phyloP scores from a whole-genome alignment of 2,888 invertebrate species.

The Cosmorhoe ocellata region DNA sequence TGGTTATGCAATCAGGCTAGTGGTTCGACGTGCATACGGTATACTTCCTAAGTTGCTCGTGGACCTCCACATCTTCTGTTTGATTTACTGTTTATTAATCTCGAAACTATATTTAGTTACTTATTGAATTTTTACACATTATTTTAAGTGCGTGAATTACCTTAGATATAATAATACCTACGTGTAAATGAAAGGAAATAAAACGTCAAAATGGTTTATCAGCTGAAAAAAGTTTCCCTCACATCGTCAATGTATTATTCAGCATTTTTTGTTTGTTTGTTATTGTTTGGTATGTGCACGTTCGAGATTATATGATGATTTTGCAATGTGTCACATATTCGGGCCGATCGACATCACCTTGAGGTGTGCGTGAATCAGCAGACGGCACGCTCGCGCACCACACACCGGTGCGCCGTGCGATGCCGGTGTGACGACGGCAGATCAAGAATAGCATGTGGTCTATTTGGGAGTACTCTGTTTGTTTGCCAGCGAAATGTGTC shows the following conservation, averaged over 20 bases:
- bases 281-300: conserved; percentile 17
- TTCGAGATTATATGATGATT: conserved; percentile 24
- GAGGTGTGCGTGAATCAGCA: conserved; percentile 78
- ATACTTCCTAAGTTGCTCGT: conserved; percentile 37
- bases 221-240: neutral
- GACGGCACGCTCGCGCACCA: conserved; percentile 65
- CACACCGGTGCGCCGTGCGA: conserved; percentile 24
- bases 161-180: too few species aligned
- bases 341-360: conserved; percentile 63
- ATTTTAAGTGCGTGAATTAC: neutral
- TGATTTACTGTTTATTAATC: conserved; percentile 43
- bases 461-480: conserved; percentile 79
- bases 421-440: conserved; percentile 70
- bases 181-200: neutral
- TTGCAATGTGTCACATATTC: conserved; percentile 38
- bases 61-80: conserved; percentile 40
- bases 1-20: conserved; percentile 58
- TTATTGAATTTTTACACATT: conserved; percentile 31
- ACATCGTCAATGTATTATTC: neutral
- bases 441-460: conserved; percentile 77
- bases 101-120: neutral
- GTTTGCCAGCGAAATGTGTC: conserved; percentile 82
- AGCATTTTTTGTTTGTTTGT: conserved; percentile 15
- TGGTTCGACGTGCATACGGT: conserved; percentile 49
- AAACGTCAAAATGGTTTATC: neutral